Conservation (phyloP, 1,140 invertebrate genomes). For the Diorhabda carinulata region DNA sequence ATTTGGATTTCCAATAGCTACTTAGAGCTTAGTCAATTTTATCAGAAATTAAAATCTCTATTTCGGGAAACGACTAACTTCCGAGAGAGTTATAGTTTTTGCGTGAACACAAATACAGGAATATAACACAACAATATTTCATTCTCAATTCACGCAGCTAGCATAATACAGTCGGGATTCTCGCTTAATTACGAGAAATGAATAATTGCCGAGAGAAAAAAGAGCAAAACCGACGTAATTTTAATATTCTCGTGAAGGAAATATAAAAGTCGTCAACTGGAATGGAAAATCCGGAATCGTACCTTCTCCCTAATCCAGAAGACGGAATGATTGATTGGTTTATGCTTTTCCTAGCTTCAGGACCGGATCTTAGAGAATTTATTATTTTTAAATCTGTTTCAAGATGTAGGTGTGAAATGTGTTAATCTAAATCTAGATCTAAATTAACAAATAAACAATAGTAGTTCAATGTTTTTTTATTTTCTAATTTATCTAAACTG, state of each 20-base stretch:
- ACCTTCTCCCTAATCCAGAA: background rate
- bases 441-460: no score
- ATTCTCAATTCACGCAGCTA: background rate
- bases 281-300: background rate
- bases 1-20: background rate
- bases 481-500: no score
- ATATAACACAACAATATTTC: background rate
- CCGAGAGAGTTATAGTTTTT: constrained; percentile 1
- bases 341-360: background rate
- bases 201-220: background rate
- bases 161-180: background rate
- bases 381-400: no score
- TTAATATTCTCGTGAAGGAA: background rate
- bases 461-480: no score
- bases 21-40: background rate
- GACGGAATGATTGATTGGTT: background rate
- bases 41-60: background rate
- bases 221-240: background rate
- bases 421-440: no score
- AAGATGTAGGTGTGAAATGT: no score
- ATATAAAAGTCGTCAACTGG: background rate
- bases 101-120: background rate
- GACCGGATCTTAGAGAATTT: background rate
- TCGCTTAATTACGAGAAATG: background rate
- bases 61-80: background rate